phyloP scores from a whole-genome alignment of 2,113 vertebrate species.

The Numenius arquata region DNA sequence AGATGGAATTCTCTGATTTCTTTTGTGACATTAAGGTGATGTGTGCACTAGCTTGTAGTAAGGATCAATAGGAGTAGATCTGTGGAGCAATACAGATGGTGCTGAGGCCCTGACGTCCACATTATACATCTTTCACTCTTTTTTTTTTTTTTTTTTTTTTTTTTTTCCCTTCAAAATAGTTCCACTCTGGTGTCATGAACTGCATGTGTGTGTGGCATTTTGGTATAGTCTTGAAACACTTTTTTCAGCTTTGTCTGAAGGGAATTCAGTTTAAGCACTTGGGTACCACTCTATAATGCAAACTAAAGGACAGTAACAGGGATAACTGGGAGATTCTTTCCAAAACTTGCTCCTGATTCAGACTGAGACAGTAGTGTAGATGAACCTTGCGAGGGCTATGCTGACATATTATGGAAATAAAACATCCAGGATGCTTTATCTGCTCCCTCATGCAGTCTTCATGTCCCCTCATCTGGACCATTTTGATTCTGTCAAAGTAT shows the following conservation, averaged over 20 bases:
- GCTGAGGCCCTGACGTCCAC: neutral
- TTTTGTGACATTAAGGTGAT: neutral
- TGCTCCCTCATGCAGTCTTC: neutral
- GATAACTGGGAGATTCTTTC: neutral
- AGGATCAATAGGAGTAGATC: neutral
- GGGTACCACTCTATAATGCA: neutral
- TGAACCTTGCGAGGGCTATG: neutral
- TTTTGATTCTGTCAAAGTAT: neutral
- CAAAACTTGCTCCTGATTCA: neutral
- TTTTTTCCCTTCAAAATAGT: neutral
- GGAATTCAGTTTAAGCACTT: neutral
- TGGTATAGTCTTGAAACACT: neutral
- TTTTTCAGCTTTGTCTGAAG: neutral
- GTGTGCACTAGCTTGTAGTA: neutral
- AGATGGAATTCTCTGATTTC: neutral
- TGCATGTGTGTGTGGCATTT: neutral
- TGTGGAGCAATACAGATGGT: neutral
- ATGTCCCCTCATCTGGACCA: neutral
- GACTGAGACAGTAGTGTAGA: neutral
- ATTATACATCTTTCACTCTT: neutral
- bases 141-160: neutral
- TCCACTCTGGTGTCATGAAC: neutral
- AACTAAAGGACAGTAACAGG: neutral
- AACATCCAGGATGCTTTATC: neutral
- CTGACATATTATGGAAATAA: neutral